Conservation (phyloP, 2,113 vertebrate genomes). For the Bucco capensis region DNA sequence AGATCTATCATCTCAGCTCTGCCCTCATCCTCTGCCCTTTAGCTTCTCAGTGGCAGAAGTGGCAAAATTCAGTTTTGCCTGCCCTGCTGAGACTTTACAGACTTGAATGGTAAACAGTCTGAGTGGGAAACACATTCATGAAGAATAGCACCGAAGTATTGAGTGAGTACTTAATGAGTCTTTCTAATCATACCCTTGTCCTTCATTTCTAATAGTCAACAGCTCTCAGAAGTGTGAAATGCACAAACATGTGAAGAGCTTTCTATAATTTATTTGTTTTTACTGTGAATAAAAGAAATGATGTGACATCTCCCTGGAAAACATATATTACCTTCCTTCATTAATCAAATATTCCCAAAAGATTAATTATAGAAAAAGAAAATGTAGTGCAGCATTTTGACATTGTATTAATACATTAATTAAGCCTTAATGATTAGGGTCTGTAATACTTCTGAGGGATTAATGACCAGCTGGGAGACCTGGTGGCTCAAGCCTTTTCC, state of each 20-base stretch:
- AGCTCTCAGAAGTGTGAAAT: not conserved
- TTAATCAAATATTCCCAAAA: constrained; percentile 1
- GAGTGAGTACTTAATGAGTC: not conserved
- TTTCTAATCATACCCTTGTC: constrained; percentile 27
- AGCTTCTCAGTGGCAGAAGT: not conserved
- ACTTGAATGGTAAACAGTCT: not conserved
- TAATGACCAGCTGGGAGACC: constrained; percentile 7
- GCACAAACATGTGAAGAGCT: constrained; percentile 6
- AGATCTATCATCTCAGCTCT: not conserved
- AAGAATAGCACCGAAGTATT: not conserved
- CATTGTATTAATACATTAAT: not conserved
- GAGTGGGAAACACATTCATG: not conserved
- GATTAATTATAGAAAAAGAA: constrained; percentile 19
- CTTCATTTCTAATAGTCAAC: constrained; percentile 27
- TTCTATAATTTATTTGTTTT: constrained; percentile 31
- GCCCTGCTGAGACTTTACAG: not conserved
- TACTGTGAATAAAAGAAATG: not conserved
- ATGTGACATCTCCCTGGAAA: not conserved
- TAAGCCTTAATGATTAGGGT: not conserved
- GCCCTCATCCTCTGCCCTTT: not conserved
- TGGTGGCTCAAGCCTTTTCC: constrained; percentile 1
- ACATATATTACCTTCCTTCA: not conserved
- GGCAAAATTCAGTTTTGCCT: constrained; percentile 4
- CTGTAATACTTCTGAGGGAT: not conserved
- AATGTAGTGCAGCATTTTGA: constrained; percentile 5